Conservation (phyloP, 2,797 vertebrate genomes). For the Nyctalus aviator region DNA sequence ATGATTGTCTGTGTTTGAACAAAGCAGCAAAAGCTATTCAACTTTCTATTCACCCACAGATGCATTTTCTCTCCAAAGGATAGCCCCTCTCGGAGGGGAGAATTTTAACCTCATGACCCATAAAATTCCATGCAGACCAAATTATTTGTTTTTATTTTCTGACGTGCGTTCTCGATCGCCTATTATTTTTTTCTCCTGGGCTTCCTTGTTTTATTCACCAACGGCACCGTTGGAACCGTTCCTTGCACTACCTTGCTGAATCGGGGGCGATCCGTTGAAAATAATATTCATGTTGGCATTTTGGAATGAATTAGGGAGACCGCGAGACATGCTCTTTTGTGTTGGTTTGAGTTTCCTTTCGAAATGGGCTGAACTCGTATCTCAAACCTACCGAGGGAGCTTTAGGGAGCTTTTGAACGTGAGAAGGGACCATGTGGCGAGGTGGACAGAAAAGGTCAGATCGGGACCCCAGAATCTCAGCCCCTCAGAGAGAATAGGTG, state of each 20-base stretch:
- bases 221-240: conserved; percentile 53
- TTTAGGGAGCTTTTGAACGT: conserved; percentile 9
- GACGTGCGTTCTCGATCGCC: conserved; percentile 50
- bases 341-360: conserved; percentile 9
- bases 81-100: conserved; percentile 70
- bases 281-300: conserved; percentile 52
- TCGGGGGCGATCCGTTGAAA: conserved; percentile 49
- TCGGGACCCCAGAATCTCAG: neutral
- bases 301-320: conserved; percentile 7
- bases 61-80: conserved; percentile 75
- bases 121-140: conserved; percentile 74
- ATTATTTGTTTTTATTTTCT: conserved; percentile 76
- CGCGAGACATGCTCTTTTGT: neutral
- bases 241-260: conserved; percentile 61
- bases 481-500: neutral
- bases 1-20: conserved; percentile 76
- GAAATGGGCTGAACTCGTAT: neutral
- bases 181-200: neutral
- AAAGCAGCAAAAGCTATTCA: conserved; percentile 70
- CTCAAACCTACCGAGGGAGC: neutral
- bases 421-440: neutral
- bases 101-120: conserved; percentile 79
- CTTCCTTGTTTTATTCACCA: conserved; percentile 38
- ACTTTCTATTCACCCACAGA: conserved; percentile 67
- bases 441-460: neutral